These are phyloP conservation scores for Griposia aprilina DNA, from an alignment of 2,888 invertebrate genomes.

Conservation along the genomic window DNA sequence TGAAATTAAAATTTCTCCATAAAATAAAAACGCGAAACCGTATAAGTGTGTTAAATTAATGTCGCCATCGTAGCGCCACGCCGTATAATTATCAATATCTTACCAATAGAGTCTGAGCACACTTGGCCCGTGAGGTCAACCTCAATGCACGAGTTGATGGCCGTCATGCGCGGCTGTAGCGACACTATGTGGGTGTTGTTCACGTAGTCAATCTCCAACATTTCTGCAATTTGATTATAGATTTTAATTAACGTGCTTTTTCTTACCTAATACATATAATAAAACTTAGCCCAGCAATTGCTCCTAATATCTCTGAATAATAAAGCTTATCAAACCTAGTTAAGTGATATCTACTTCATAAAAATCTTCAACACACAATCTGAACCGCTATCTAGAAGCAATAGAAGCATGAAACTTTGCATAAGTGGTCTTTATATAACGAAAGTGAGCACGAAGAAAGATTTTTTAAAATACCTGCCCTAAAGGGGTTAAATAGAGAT, in stretches of 20 bases:
- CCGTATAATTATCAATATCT: neutral
- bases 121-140: conserved; percentile 98
- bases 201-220: conserved; percentile 97
- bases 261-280: neutral
- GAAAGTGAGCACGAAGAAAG: too few relatives aligned
- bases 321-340: neutral
- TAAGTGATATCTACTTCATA: too few relatives aligned
- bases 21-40: too few relatives aligned
- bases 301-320: neutral
- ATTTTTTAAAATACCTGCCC: too few relatives aligned
- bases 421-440: too few relatives aligned
- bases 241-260: neutral
- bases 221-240: conserved; percentile 90
- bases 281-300: neutral
- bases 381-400: too few relatives aligned
- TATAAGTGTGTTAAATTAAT: too few relatives aligned
- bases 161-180: conserved; percentile 97
- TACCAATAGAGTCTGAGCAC: conserved; percentile 97
- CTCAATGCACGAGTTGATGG: conserved; percentile 99
- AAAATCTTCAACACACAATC: too few relatives aligned
- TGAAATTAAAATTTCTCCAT: too few relatives aligned
- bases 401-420: too few relatives aligned
- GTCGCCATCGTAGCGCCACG: too few relatives aligned
- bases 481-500: too few relatives aligned
- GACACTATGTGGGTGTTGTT: conserved; percentile 96